phyloP scores from a whole-genome alignment of 2,113 vertebrate species.

The Corythaixoides concolor region DNA sequence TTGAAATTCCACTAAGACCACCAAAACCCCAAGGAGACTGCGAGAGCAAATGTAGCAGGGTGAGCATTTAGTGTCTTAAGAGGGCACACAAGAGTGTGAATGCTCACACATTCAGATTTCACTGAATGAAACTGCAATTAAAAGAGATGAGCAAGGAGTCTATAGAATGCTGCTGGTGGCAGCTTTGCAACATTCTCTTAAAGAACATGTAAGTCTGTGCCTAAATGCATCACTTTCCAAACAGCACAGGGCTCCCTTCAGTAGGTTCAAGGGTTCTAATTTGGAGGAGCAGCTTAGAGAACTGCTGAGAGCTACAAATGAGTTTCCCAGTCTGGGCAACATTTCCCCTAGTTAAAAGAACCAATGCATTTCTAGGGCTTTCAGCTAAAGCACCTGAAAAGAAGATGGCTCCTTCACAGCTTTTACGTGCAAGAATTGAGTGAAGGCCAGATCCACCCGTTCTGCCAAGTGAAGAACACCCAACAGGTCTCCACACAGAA shows the following conservation, averaged over 20 bases:
- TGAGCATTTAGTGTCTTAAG: not conserved
- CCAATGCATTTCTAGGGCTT: not conserved
- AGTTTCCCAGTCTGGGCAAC: not conserved
- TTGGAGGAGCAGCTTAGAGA: not conserved
- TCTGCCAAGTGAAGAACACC: not conserved
- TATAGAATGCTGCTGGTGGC: not conserved
- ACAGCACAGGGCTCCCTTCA: accelerated
- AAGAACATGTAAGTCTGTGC: accelerated
- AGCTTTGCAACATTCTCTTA: not conserved
- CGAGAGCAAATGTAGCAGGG: not conserved
- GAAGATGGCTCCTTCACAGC: not conserved
- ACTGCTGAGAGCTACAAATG: not conserved
- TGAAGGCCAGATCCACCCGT: not conserved
- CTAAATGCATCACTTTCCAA: not conserved
- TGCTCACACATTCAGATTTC: too few species aligned
- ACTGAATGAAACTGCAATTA: not conserved
- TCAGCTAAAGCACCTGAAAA: not conserved
- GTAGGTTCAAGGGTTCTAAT: not conserved
- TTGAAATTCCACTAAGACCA: not conserved
- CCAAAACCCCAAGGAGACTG: not conserved
- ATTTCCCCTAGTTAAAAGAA: not conserved
- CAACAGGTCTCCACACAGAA: not conserved
- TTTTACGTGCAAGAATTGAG: accelerated
- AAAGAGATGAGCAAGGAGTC: not conserved
- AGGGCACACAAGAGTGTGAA: not conserved